Base-by-base conservation (phyloP, 2,113 vertebrate genomes). In the Collichthys lucidus region DNA sequence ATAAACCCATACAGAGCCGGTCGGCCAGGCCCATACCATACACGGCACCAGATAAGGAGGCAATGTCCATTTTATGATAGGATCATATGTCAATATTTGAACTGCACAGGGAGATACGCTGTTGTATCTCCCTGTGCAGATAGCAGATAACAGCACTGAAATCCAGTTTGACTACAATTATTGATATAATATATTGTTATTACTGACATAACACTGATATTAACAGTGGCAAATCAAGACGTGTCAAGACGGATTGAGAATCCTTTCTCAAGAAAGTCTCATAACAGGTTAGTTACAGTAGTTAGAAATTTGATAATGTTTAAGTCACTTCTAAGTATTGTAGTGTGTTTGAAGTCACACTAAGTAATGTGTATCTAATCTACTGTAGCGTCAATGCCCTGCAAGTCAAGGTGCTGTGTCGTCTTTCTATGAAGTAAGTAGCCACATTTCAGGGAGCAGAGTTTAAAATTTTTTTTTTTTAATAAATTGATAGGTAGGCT, bases 11-110 rank as follows among this genome's bases (percentile, higher is more conserved):
- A 90, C 57, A 81, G 88, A 86, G 79, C 22, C 16, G 53, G 44
- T 68, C 20, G 63, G 74, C 73, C 70, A 31, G 66, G 62, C 49
- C 80, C 74, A 42, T 55, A 1, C 62, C 82, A 65, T 57, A 79
- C 70, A 67, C 82, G 84, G 82, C 71, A 53, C 92, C 90, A 86
- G 91, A 94, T 92, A 92, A 88, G 91, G 92, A 89, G 72, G 79
- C 72, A 44, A 70, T 72, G 80, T 69, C 75, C 64, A 31, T 89
- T 93, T 93, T 89, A 88, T 66, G 42, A 77, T 50, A 19, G 69
- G 81, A 71, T 91, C 73, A 11, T 35, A 31, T 83, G 64, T 75
- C 76, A 46, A 49, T 42, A 60, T 79, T 49, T 84, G 57, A 82
- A 81, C 60, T 35, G 24, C 29, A 46, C 6, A 8, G 16, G 46